Percentiles rank a stretch among this genome's conserved stretches.
phyloP scores from a whole-genome alignment of 2,113 vertebrate species.

The Brachionichthys hirsutus region DNA sequence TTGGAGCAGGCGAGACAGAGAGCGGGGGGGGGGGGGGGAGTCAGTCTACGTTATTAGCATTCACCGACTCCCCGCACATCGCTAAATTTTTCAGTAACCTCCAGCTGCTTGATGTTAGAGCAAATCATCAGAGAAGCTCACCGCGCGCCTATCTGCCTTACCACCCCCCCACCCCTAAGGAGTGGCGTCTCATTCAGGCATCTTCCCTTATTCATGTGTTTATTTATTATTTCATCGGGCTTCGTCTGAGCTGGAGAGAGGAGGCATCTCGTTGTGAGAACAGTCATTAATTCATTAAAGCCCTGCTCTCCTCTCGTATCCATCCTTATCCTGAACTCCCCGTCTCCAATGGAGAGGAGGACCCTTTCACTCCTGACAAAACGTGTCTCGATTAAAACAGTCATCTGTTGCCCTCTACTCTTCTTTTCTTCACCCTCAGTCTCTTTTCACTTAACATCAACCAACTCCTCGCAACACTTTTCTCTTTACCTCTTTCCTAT shows the following conservation, averaged over 20 bases:
- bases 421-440: constrained; percentile 8
- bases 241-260: constrained; percentile 62
- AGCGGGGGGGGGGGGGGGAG: not conserved
- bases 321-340: constrained; percentile 45
- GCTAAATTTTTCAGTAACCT: constrained; percentile 83
- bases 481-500: not conserved
- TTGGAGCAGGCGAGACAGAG: constrained; percentile 15
- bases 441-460: constrained; percentile 6
- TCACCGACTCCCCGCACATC: constrained; percentile 67
- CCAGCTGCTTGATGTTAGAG: constrained; percentile 81
- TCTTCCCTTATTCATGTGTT: constrained; percentile 81
- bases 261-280: constrained; percentile 70
- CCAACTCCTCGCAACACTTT: constrained; percentile 2
- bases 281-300: constrained; percentile 81
- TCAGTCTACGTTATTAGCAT: constrained; percentile 72
- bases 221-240: constrained; percentile 80
- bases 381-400: constrained; percentile 1
- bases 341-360: constrained; percentile 22
- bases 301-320: constrained; percentile 31
- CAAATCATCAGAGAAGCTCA: constrained; percentile 76
- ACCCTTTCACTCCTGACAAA: not conserved
- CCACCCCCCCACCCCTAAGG: constrained; percentile 50
- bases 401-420: constrained; percentile 8
- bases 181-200: constrained; percentile 74
- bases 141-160: constrained; percentile 53